Evolutionary conservation across 2,797 vertebrate genomes (phyloP).

Genomic region (Coranthus polyacanthus): DNA sequence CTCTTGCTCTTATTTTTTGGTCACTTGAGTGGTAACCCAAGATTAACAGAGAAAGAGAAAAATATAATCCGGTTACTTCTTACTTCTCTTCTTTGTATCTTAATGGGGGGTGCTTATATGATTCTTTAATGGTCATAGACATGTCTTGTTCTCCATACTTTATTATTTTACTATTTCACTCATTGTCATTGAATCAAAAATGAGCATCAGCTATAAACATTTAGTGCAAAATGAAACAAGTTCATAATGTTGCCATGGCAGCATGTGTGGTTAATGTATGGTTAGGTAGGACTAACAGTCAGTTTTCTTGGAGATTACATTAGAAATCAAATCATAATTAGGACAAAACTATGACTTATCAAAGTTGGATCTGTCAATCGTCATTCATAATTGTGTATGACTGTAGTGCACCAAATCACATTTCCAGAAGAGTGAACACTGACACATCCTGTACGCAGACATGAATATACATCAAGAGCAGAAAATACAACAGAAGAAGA

Average conservation of each 20-base stretch:
- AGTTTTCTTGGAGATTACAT: background rate
- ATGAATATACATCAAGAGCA: constrained; percentile 24
- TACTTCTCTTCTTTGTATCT: background rate
- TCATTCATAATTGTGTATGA: constrained; percentile 6
- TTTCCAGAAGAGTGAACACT: constrained; percentile 22
- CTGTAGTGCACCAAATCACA: constrained; percentile 15
- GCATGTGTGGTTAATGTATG: background rate
- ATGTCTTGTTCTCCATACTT: background rate
- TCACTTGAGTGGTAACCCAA: too few relatives aligned
- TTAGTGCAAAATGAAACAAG: constrained; percentile 6
- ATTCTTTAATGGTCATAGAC: too few relatives aligned
- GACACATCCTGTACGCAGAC: constrained; percentile 22
- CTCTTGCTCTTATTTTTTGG: background rate
- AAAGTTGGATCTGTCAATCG: background rate
- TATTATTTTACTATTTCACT: background rate
- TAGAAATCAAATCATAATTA: background rate
- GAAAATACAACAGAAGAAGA: constrained; percentile 13
- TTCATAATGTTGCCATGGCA: background rate
- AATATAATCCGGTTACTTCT: too few relatives aligned
- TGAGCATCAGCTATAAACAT: background rate
- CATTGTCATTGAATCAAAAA: background rate
- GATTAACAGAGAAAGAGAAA: too few relatives aligned
- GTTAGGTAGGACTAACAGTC: background rate
- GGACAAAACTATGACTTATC: too few relatives aligned
- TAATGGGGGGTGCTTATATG: background rate